These are phyloP conservation scores for Incurvaria masculella DNA, from an alignment of 2,888 invertebrate species.

Conservation along the genomic window DNA sequence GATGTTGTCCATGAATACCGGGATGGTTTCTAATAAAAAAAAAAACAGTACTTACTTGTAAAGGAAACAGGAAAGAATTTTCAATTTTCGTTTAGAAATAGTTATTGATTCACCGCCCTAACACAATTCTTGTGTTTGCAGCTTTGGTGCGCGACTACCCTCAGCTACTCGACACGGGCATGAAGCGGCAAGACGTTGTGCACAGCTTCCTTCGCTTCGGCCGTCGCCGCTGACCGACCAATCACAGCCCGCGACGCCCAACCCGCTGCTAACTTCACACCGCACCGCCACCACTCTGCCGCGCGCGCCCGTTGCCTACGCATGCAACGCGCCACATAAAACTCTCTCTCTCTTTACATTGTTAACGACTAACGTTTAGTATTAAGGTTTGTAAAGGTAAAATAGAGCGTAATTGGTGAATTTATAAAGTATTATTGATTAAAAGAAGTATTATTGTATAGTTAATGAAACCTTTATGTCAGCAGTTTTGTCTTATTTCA, in stretches of 20 bases:
- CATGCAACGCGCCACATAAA: too few species aligned
- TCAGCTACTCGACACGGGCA: conserved; percentile 61
- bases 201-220: conserved; percentile 90
- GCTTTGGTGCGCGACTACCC: conserved; percentile 51
- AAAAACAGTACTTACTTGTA: too few species aligned
- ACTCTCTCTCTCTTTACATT: neutral
- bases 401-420: conserved; percentile 27
- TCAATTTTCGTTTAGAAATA: too few species aligned
- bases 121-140: too few species aligned
- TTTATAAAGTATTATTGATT: conserved; percentile 14
- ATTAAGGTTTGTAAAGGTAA: conserved; percentile 33
- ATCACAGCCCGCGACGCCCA: conserved; percentile 16
- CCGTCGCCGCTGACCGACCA: conserved; percentile 62
- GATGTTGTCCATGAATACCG: too few species aligned
- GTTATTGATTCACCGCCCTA: too few species aligned
- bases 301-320: conserved; percentile 20
- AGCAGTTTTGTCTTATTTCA: conserved; percentile 43
- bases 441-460: conserved; percentile 12
- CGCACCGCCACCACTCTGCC: conserved; percentile 16
- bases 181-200: conserved; percentile 84
- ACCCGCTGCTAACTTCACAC: conserved; percentile 7
- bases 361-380: conserved; percentile 12
- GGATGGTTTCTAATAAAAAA: too few species aligned
- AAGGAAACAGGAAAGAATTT: too few species aligned
- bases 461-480: conserved; percentile 44